These are phyloP conservation scores for Apostichopus leukothele DNA, from an alignment of 53 echinoderm and acorn worm species.

Conservation along the genomic window DNA sequence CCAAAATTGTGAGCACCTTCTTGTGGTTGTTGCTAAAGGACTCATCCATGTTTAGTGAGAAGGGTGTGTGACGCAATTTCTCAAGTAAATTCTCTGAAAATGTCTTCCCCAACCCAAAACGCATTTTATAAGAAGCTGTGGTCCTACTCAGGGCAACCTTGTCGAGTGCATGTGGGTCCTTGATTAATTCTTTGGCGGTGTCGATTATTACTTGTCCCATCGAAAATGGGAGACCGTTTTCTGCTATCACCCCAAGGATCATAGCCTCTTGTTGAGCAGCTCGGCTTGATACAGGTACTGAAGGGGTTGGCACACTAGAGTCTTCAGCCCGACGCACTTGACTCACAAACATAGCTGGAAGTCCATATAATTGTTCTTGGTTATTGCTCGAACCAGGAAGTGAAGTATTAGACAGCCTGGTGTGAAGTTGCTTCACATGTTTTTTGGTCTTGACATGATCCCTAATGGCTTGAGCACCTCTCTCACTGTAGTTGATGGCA, in stretches of 20 bases:
- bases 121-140: slow-evolving; percentile 48
- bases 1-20: too few species aligned
- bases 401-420: too few species aligned
- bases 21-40: too few species aligned
- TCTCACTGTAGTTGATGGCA: too few species aligned
- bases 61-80: neutral
- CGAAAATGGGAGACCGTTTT: slow-evolving; percentile 33
- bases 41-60: neutral
- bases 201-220: slow-evolving; percentile 22
- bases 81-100: slow-evolving; percentile 3
- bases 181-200: neutral
- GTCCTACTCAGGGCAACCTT: slow-evolving; percentile 27
- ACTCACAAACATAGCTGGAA: neutral
- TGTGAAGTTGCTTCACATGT: too few species aligned
- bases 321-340: neutral
- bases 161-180: slow-evolving; percentile 26
- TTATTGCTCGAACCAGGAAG: too few species aligned
- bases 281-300: neutral
- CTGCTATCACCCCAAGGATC: slow-evolving; percentile 47
- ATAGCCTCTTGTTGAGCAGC: slow-evolving; percentile 19
- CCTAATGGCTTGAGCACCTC: too few species aligned
- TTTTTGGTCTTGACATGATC: too few species aligned
- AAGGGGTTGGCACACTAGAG: neutral
- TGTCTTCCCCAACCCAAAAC: slow-evolving; percentile 38
- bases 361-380: neutral